Percentiles rank a stretch among this genome's conserved stretches.
Conservation (phyloP, 2,888 invertebrate species). For the Plutella xylostella region DNA sequence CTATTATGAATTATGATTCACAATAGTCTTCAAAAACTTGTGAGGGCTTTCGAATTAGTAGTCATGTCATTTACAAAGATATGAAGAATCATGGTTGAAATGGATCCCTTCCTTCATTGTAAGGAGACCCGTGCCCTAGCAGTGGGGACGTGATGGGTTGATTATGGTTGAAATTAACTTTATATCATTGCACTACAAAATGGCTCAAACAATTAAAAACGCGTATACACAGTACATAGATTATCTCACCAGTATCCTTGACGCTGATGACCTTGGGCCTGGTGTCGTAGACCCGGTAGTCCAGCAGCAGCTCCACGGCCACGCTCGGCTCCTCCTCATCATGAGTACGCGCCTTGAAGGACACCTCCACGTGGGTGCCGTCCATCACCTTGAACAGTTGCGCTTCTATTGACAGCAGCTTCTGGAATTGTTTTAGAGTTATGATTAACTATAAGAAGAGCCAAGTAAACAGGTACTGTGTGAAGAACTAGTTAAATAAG, state of each 20-base stretch:
- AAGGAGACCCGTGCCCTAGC: too few relatives aligned
- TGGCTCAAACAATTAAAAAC: too few relatives aligned
- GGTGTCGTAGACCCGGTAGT: constrained; percentile 46
- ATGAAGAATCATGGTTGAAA: too few relatives aligned
- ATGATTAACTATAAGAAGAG: not conserved
- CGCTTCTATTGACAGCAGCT: constrained; percentile 36
- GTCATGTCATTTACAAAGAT: too few relatives aligned
- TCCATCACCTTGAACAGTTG: constrained; percentile 43
- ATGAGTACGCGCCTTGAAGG: constrained; percentile 29
- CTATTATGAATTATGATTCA: not conserved
- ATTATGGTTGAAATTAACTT: too few relatives aligned
- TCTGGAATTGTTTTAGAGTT: constrained; percentile 25
- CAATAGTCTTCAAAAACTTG: too few relatives aligned
- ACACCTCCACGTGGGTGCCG: constrained; percentile 43
- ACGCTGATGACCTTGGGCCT: constrained; percentile 41
- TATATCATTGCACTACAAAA: too few relatives aligned
- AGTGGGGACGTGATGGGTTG: too few relatives aligned
- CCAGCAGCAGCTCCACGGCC: constrained; percentile 33
- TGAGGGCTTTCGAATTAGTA: too few relatives aligned
- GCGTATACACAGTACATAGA: too few relatives aligned
- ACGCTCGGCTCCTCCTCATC: constrained; percentile 32
- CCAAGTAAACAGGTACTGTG: not conserved
- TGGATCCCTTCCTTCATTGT: too few relatives aligned
- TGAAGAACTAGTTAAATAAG: too few relatives aligned
- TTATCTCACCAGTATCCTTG: constrained; percentile 32